Conservation (phyloP, 2,888 invertebrate species). For the Thera obeliscata region DNA sequence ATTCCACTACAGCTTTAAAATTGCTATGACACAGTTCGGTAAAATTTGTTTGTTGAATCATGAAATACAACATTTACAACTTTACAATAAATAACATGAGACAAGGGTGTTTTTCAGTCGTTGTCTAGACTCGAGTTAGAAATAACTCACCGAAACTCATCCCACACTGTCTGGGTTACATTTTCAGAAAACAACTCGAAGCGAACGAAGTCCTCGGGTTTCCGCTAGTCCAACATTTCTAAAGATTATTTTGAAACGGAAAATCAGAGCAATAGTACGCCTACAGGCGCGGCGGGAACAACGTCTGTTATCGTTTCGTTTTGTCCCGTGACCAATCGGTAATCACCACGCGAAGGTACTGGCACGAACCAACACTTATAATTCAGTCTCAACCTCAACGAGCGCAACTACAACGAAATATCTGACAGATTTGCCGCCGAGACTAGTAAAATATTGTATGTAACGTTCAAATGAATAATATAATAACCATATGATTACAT, state of each 20-base stretch:
- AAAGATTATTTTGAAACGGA: constrained; percentile 27
- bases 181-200: not conserved
- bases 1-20: too few species aligned
- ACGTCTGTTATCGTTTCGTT: constrained; percentile 41
- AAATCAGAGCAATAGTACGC: constrained; percentile 47
- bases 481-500: not conserved
- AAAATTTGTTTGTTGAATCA: too few species aligned
- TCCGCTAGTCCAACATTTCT: constrained; percentile 2
- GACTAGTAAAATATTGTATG: not conserved
- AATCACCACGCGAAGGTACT: constrained; percentile 46
- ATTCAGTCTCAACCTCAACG: constrained; percentile 17
- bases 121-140: not conserved
- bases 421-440: constrained; percentile 19
- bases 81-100: too few species aligned
- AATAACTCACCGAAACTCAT: not conserved
- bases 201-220: not conserved
- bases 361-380: constrained; percentile 28
- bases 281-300: constrained; percentile 42
- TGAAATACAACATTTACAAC: too few species aligned
- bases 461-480: not conserved
- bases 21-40: too few species aligned
- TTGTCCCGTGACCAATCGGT: constrained; percentile 61
- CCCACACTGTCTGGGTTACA: too few species aligned
- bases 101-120: not conserved
- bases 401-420: constrained; percentile 19